Evolutionary conservation across 1,140 invertebrate species (phyloP).

Genomic region (Tetramorium parvispinum): DNA sequence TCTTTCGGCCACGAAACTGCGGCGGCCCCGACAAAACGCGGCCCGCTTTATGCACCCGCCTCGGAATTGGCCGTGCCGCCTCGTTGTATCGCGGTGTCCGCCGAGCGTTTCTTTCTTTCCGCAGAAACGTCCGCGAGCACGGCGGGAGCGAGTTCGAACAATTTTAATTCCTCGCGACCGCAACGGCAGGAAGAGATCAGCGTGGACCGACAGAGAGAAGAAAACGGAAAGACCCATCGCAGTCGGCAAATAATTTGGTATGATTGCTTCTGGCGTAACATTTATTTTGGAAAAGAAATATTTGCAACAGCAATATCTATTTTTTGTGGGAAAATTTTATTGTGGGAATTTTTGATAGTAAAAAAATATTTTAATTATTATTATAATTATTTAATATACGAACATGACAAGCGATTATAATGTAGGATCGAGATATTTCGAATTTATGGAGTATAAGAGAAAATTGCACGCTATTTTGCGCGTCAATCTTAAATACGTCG

Average conservation of each 20-base stretch:
- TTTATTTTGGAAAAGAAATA: slow-evolving; percentile 23
- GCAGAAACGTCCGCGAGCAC: slow-evolving; percentile 57
- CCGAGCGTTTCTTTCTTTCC: slow-evolving; percentile 59
- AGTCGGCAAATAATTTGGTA: slow-evolving; percentile 76
- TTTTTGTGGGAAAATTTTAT: neutral
- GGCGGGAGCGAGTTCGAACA: slow-evolving; percentile 72
- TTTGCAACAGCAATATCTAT: neutral
- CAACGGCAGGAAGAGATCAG: slow-evolving; percentile 58
- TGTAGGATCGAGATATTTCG: neutral
- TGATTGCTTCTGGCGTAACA: slow-evolving; percentile 67
- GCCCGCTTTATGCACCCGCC: slow-evolving; percentile 27
- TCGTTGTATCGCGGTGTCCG: slow-evolving; percentile 9
- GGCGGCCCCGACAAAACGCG: slow-evolving; percentile 33
- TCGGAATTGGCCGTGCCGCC: neutral
- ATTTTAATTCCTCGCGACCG: slow-evolving; percentile 80
- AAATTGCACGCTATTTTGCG: slow-evolving; percentile 13
- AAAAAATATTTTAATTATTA: neutral
- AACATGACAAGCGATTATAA: neutral
- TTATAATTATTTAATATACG: neutral
- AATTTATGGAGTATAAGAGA: neutral
- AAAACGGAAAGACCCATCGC: slow-evolving; percentile 34
- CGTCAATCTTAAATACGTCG: slow-evolving; percentile 34
- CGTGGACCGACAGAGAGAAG: neutral
- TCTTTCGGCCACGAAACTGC: slow-evolving; percentile 41
- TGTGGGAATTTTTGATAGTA: neutral